These are phyloP conservation scores for Anoncus sp. DNA, from an alignment of 2,888 invertebrate species.

Conservation along the genomic window DNA sequence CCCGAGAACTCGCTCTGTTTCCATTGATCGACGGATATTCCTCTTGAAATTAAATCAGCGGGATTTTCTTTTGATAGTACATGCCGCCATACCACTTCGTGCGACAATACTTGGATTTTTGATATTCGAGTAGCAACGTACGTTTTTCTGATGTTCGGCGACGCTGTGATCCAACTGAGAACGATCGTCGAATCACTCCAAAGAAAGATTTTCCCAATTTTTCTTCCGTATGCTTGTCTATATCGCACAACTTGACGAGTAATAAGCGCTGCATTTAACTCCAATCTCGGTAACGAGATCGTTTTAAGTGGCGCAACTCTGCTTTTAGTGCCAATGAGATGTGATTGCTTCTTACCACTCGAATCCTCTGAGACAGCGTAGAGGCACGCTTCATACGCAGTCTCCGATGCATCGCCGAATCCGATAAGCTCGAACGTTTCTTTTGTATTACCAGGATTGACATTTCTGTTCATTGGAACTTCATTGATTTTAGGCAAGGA, in stretches of 20 bases:
- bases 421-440: constrained; percentile 60
- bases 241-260: constrained; percentile 23
- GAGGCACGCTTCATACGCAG: constrained; percentile 14
- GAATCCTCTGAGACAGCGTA: too few species aligned
- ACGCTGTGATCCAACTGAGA: constrained; percentile 58
- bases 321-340: constrained; percentile 18
- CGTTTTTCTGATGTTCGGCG: constrained; percentile 37
- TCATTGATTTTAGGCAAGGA: constrained; percentile 50
- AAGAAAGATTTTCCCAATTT: constrained; percentile 41
- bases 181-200: constrained; percentile 66
- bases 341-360: background rate
- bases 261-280: constrained; percentile 56
- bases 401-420: constrained; percentile 65
- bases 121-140: constrained; percentile 60
- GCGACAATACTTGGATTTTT: constrained; percentile 54
- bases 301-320: constrained; percentile 61
- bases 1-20: background rate
- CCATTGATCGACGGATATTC: constrained; percentile 25
- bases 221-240: constrained; percentile 24
- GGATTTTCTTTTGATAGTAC: constrained; percentile 49
- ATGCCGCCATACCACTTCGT: constrained; percentile 31
- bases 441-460: constrained; percentile 6
- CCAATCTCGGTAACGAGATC: constrained; percentile 49
- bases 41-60: constrained; percentile 52
- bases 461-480: constrained; percentile 19